Base-by-base conservation (phyloP, 2,888 invertebrate species). In the Lepas anatifera region DNA sequence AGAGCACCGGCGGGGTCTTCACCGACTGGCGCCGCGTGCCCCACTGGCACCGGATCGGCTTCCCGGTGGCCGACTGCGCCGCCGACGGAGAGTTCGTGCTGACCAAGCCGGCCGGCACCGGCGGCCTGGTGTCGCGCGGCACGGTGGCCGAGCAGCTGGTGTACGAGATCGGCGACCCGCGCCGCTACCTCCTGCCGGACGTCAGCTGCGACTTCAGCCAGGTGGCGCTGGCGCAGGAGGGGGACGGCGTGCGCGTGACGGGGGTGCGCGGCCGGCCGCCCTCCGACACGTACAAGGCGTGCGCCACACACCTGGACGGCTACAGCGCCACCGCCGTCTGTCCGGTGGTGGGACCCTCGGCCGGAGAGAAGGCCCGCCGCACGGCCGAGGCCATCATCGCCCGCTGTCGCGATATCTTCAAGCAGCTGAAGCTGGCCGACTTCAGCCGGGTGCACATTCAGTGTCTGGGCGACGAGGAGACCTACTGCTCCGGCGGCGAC, bases 151-250 rank as follows among this genome's bases (percentile, higher is more conserved):
- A 83, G 74, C 83, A 83, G 74, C 74, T 83, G 70, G 73, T 82
- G 27, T 83, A 83, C 76, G 83, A 83, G 75, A 79, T 83, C 35
- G 81, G 78, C 27, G 80, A 83, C 74, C 83, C 83, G 11, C 72
- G 76, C 10, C 76, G 75, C 46, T 83, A 83, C 74, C 75, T 80
- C 66, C 77, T 83, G 35, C 83, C 83, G 16, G 83, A 83, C 75
- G 81, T 82, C 25, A 77, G 78, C 6, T 81, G 81, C 75, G 83
- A 83, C 75, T 82, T 83, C 75, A 77, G 79, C 25, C 72, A 78
- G 35, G 82, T 83, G 3, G 75, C 71, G 70, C 75, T 74, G 72
- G 71, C 75, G 52, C 72, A 75, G 43, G 66, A 27, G 11, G 71
- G 70, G 27, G 58, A 77, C 68, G 76, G 76, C 27, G 81, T 82